These are phyloP conservation scores for Biston stratarius DNA, from an alignment of 2,888 invertebrate species.

Conservation along the genomic window DNA sequence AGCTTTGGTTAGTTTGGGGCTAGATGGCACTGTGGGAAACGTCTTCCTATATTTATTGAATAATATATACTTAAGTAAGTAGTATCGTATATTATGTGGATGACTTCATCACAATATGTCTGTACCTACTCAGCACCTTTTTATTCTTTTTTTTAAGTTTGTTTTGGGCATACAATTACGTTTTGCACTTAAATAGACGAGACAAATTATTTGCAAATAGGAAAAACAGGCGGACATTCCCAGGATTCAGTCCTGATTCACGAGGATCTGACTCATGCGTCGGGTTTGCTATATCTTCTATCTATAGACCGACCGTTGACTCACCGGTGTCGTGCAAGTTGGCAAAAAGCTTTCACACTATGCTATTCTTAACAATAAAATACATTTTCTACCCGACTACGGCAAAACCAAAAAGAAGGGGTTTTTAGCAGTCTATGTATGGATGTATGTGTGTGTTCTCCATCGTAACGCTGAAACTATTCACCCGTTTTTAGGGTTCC, in stretches of 20 bases:
- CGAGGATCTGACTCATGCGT: slow-evolving; percentile 56
- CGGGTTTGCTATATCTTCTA: slow-evolving; percentile 40
- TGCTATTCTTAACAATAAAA: not conserved
- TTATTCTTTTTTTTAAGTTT: slow-evolving; percentile 7
- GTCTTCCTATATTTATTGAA: too few species aligned
- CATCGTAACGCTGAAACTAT: too few species aligned
- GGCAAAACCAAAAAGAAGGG: too few species aligned
- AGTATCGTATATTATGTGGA: slow-evolving; percentile 2
- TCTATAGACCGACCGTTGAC: slow-evolving; percentile 53
- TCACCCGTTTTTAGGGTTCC: too few species aligned
- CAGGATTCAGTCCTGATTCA: slow-evolving; percentile 57
- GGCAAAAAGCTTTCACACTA: not conserved
- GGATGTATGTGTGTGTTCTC: too few species aligned
- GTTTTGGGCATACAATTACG: slow-evolving; percentile 43
- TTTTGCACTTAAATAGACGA: slow-evolving; percentile 40
- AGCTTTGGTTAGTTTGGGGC: too few species aligned
- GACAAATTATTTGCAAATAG: slow-evolving; percentile 45
- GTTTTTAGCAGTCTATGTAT: too few species aligned
- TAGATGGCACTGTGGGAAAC: too few species aligned
- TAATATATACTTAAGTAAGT: too few species aligned
- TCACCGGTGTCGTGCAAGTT: slow-evolving; percentile 47
- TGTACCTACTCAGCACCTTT: not conserved
- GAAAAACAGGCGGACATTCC: slow-evolving; percentile 52
- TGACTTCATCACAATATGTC: slow-evolving; percentile 5
- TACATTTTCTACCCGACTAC: too few species aligned